A percentile compares a stretch with the other conserved stretches of the same genome.
phyloP scores from a whole-genome alignment of 2,113 vertebrate species.

The Chlorodrepanis virens region DNA sequence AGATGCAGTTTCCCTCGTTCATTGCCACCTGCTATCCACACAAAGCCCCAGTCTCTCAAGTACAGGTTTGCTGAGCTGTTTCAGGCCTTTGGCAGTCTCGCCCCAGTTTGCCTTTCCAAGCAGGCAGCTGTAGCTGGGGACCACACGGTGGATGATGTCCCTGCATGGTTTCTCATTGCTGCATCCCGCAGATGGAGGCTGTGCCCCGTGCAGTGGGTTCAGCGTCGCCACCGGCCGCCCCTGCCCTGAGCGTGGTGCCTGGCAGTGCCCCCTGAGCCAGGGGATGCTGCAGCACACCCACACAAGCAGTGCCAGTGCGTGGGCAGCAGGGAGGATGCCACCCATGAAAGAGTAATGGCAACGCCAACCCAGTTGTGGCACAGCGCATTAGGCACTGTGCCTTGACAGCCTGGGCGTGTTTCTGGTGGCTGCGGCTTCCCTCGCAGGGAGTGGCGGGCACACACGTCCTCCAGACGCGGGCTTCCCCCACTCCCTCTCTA shows the following conservation, averaged over 20 bases:
- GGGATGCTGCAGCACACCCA: background rate
- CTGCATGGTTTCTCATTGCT: fast-evolving
- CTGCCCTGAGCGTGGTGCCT: background rate
- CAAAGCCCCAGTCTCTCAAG: background rate
- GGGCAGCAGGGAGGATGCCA: background rate
- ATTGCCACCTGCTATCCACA: fast-evolving
- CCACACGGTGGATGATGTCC: fast-evolving
- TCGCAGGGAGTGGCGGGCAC: background rate
- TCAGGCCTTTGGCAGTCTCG: background rate
- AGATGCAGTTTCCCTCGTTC: background rate
- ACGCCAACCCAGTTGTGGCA: background rate
- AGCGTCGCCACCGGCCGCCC: background rate
- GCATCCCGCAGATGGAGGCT: background rate
- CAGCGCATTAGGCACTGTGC: background rate
- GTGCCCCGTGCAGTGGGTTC: fast-evolving
- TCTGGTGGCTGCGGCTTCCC: background rate
- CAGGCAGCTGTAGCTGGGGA: background rate
- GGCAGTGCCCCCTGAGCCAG: fast-evolving
- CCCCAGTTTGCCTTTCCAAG: background rate
- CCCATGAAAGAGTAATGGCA: background rate
- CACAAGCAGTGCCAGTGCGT: fast-evolving
- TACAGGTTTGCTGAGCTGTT: background rate
- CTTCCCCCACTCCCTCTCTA: background rate
- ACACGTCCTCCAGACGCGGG: fast-evolving
- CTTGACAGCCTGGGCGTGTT: background rate